Base-by-base conservation (phyloP, 2,888 invertebrate species). In the Drosophila kokeensis region DNA sequence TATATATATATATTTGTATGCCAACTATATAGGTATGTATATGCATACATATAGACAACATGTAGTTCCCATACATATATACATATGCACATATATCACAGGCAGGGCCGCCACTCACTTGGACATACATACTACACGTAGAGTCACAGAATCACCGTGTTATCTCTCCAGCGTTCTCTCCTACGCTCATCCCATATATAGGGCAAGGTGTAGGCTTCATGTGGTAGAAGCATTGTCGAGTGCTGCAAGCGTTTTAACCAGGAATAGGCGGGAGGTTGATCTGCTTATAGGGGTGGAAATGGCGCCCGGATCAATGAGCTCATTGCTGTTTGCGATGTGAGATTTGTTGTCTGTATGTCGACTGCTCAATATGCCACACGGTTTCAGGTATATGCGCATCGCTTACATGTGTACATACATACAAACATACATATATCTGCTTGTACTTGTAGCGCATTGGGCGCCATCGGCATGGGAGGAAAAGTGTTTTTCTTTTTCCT, bases 271-370 rank as follows among this genome's bases (percentile, higher is more conserved):
- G 52, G 21, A 52, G 60, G 49, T 34, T 36, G 50, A 38, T 49
- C 24, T 52, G 42, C 29, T 36, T 24, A 4, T 8, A 4, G 15
- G 48, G 8, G 4, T 7, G 36, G 27, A 45, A 61, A 53, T 59
- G 75, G 68, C 79, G 74, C 69, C 62, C 55, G 65, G 61, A 79
- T 82, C 83, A 76, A 73, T 82, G 87, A 82, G 87, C 84, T 83
- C 81, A 87, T 82, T 83, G 82, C 82, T 83, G 84, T 79, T 76
- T 68, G 72, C 73, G 63, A 69, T 74, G 52, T 62, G 45, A 36
- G 45, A 66, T 32, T 53, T 66, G 45, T 53, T 66, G 45, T 66
- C 36, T 66, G 15, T 30, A 15, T 67, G 38, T 38, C 21, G 67
- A 45, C 32, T 61, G 32, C 32, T 70, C 42, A 58, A 59, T 69